These are phyloP conservation scores for Leucoraja ocellata DNA, from an alignment of 2,797 vertebrate genomes.

Conservation along the genomic window DNA sequence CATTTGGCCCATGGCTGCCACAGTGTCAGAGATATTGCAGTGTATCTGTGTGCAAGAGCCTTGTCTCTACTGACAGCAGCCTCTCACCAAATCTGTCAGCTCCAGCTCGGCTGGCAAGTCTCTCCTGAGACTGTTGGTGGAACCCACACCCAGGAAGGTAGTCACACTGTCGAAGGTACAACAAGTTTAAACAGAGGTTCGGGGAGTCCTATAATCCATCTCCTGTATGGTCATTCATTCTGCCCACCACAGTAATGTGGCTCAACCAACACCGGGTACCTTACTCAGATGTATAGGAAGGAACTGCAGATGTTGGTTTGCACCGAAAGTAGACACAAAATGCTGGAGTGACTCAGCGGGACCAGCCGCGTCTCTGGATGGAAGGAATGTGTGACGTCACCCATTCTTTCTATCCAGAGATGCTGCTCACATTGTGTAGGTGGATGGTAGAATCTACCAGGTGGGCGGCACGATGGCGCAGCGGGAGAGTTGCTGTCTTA, in stretches of 20 bases:
- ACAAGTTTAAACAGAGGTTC: no score
- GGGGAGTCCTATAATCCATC: not conserved
- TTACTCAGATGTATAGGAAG: not conserved
- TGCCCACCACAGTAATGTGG: not conserved
- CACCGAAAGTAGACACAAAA: no score
- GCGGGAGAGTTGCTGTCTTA: no score
- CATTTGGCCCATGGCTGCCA: not conserved
- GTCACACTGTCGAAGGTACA: not conserved
- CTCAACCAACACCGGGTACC: not conserved
- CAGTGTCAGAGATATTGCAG: not conserved
- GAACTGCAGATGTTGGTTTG: no score
- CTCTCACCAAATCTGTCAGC: not conserved
- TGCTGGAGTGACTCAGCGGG: no score
- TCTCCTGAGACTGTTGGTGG: not conserved
- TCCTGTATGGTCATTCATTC: not conserved
- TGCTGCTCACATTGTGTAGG: no score
- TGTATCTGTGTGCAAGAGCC: not conserved
- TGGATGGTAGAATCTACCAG: no score
- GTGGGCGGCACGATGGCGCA: no score
- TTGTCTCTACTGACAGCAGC: not conserved
- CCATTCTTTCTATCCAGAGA: no score
- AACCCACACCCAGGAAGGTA: not conserved
- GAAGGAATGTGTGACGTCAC: no score
- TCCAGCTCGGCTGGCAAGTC: not conserved
- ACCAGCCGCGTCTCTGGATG: no score